phyloP scores from a whole-genome alignment of 2,888 invertebrate genomes.

The Globia sparganii region DNA sequence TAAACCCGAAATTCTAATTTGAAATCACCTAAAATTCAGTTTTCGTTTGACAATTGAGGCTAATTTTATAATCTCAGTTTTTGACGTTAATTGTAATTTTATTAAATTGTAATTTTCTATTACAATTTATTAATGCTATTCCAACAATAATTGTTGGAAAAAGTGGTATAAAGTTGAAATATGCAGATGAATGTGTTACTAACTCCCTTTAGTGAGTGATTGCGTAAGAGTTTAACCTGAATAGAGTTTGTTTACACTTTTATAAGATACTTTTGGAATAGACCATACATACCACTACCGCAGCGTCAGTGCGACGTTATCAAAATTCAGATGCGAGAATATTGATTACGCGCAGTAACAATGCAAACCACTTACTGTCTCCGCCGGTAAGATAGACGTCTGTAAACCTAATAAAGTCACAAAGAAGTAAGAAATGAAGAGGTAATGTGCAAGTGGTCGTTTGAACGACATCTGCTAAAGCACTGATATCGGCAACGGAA shows the following conservation, averaged over 20 bases:
- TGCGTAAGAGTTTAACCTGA: background rate
- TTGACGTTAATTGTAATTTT: too few species aligned
- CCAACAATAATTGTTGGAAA: background rate
- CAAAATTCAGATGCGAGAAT: too few species aligned
- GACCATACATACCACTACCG: background rate
- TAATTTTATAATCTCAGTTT: too few species aligned
- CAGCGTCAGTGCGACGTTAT: too few species aligned
- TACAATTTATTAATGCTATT: too few species aligned
- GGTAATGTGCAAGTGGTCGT: conserved; percentile 7
- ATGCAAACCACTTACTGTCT: background rate
- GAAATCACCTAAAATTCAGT: background rate
- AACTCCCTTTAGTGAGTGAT: background rate
- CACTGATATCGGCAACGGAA: conserved; percentile 27
- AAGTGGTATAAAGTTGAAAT: background rate
- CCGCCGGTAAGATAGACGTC: too few species aligned
- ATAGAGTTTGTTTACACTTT: background rate
- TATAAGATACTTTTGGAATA: background rate
- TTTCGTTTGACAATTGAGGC: too few species aligned
- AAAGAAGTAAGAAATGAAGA: background rate
- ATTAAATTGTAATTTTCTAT: too few species aligned
- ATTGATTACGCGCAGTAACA: background rate
- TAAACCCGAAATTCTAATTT: background rate
- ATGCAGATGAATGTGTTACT: background rate
- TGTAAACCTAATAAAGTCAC: background rate
- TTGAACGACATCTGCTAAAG: conserved; percentile 3